Evolutionary conservation across 2,888 invertebrate species (phyloP).

Genomic region (Marronus borbonicus): DNA sequence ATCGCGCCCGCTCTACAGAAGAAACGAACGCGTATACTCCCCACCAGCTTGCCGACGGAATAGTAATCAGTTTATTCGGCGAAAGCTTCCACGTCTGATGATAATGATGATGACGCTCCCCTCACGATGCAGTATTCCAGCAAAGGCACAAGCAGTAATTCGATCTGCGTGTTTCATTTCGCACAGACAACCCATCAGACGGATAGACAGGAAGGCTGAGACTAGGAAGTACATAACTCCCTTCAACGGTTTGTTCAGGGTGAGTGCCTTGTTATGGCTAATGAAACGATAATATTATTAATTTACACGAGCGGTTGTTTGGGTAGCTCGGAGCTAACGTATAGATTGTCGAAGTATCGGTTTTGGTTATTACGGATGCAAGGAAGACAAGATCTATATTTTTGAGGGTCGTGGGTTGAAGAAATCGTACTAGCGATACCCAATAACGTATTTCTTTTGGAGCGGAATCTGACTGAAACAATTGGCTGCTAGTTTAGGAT

Average conservation of each 20-base stretch:
- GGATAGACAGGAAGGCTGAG: neutral
- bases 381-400: neutral
- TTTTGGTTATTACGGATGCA: neutral
- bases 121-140: neutral
- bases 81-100: constrained; percentile 9
- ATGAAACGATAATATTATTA: constrained; percentile 48
- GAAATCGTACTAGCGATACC: neutral
- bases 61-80: constrained; percentile 41
- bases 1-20: neutral
- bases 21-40: constrained; percentile 5
- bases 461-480: neutral
- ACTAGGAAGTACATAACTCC: neutral
- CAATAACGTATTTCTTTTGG: neutral
- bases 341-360: constrained; percentile 12
- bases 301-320: constrained; percentile 41
- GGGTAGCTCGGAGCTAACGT: constrained; percentile 11
- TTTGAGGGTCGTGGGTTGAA: neutral
- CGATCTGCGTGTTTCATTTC: constrained; percentile 26
- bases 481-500: no score
- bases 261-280: constrained; percentile 30
- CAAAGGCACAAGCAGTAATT: neutral
- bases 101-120: constrained; percentile 18
- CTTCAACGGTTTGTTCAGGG: neutral
- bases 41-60: constrained; percentile 6
- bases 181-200: constrained; percentile 16